Base-by-base conservation (phyloP, 2,888 invertebrate species). In the Fragum sueziense region DNA sequence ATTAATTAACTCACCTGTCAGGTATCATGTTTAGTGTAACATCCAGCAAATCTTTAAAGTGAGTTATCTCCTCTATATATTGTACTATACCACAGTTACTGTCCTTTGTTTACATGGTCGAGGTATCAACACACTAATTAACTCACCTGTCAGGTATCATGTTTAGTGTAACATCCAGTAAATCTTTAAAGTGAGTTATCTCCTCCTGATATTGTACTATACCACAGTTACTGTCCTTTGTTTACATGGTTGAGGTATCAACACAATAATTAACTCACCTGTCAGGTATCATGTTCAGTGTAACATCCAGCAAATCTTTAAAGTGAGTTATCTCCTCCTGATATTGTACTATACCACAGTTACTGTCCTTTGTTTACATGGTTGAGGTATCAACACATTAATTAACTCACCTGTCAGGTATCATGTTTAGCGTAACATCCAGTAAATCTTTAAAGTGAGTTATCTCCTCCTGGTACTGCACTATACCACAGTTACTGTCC, bases 171-270 rank as follows among this genome's bases (percentile, higher is more conserved):
- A 84, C 85, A 47, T 74, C 51, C 14, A 87, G 76, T 75, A 85
- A 67, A 20, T 74, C 57, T 61, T 85, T 75, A 9, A 88, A 79
- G 52, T 76, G 59, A 14, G 70, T 74, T 54, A 90, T 89, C 70
- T 90, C 90, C 29, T 87, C 87, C 73, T 90, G 90, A 74, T 88
- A 90, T 76, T 87, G 84, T 1, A 87, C 89, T 79, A 90, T 85
- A 14, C 83, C 77, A 79, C 89, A 90, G 41, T 86, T 76, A 76
- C 89, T 88, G 54, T 87, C 87, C 54, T 79, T 74, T 25, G 75
- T 86, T 14, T n/a, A n/a, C n/a, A n/a, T n/a, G n/a, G n/a, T n/a
- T n/a, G n/a, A n/a, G n/a, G n/a, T n/a, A n/a, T n/a, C n/a, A n/a
- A n/a, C n/a, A n/a, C n/a, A n/a, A n/a, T n/a, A n/a, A n/a, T n/a